Conservation (phyloP, 2,797 vertebrate species). For the Echeneis naucrates region DNA sequence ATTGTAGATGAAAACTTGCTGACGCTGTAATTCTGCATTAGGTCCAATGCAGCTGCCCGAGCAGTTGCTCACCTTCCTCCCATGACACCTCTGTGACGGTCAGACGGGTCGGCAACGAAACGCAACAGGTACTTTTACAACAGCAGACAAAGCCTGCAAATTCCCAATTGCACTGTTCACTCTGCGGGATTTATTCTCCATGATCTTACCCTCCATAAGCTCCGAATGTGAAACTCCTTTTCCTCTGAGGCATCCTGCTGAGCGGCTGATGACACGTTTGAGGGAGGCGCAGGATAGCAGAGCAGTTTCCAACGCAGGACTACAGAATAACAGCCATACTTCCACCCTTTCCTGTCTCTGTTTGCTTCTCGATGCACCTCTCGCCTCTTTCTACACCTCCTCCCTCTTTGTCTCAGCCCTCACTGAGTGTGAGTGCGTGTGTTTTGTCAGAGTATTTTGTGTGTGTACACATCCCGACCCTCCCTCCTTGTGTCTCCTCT, state of each 20-base stretch:
- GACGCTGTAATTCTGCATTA: constrained; percentile 27
- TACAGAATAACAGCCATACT: constrained; percentile 23
- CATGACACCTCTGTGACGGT: constrained; percentile 12
- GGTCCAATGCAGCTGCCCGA: constrained; percentile 45
- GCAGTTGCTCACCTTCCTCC: constrained; percentile 27
- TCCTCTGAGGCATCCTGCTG: constrained; percentile 82
- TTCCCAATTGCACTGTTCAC: constrained; percentile 4
- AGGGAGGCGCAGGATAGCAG: constrained; percentile 17
- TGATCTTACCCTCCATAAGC: constrained; percentile 86
- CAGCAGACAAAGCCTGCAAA: neutral
- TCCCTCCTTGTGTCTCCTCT: constrained; percentile 49
- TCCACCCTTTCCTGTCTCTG: constrained; percentile 11
- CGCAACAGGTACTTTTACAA: constrained; percentile 57
- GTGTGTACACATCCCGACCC: constrained; percentile 52
- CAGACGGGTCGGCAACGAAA: constrained; percentile 12
- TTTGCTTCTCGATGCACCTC: constrained; percentile 20
- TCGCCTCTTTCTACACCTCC: constrained; percentile 44
- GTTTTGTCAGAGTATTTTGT: constrained; percentile 52
- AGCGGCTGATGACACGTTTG: constrained; percentile 42
- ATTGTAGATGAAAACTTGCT: constrained; percentile 21
- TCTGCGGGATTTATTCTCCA: constrained; percentile 19
- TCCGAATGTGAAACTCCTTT: constrained; percentile 86
- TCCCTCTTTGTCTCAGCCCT: constrained; percentile 64
- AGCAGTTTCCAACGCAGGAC: constrained; percentile 24
- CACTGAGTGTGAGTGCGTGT: constrained; percentile 46